Base-by-base conservation (phyloP, 2,888 invertebrate genomes). In the Mythimna pallens region DNA sequence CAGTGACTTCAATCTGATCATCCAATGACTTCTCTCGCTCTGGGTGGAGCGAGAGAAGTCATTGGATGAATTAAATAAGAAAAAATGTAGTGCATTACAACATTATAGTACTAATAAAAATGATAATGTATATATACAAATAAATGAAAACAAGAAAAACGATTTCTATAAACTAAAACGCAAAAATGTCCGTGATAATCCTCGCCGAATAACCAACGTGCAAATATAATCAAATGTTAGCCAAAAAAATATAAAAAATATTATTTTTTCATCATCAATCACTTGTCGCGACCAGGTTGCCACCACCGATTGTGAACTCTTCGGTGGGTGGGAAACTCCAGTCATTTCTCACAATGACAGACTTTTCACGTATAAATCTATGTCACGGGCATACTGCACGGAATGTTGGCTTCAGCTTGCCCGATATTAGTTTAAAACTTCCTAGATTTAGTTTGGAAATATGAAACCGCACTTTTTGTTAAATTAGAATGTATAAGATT, bases 321-420 rank as follows among this genome's bases (percentile, higher is more conserved):
- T 88, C 87, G 84, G 86, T 83, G 86, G 86, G 88, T 81, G 88
- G 36, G 88, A 88, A 92, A 91, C 89, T 91, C 84, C 79, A 89
- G 89, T 91, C 92, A 92, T 93, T 93, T 91, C 90, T 93, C 93
- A 92, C 89, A 92, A 90, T 92, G 91, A 91, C 91, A 89, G 89
- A 91, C 88, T 91, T 88, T 85, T 86, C 89, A 90, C 90, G 87
- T 88, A 91, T 91, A 91, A 90, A 91, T 91, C 91, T 85, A 81
- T 86, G 92, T 92, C 91, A 88, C 81, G 73, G 81, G 85, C 91
- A 90, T 83, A 80, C 86, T 88, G 86, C 77, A 86, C 82, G 82
- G 76, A 81, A 75, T 75, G 82, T 78, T 75, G 75, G 79, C 58
- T 73, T 77, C 78, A 73, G 78, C 74, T 81, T 81, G 72, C 79